These are phyloP conservation scores for Stegodyphus mimosarum DNA, from an alignment of 1,140 invertebrate species.

Conservation along the genomic window DNA sequence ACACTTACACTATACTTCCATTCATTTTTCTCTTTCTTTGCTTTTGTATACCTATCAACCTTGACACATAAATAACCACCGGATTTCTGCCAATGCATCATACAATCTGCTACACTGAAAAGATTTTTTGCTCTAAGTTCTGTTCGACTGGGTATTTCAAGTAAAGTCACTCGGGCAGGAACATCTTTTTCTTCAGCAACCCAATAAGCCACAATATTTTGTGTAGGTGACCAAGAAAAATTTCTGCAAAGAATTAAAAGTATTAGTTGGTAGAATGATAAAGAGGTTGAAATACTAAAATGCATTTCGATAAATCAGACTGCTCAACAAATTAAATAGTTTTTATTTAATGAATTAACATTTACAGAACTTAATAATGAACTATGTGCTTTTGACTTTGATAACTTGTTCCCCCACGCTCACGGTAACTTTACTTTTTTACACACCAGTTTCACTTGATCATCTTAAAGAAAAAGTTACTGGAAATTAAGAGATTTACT, in stretches of 20 bases:
- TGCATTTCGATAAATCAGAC: too few relatives aligned
- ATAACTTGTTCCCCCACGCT: too few relatives aligned
- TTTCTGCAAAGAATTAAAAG: slow-evolving; percentile 72
- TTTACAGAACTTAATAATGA: too few relatives aligned
- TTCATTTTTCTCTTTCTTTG: slow-evolving; percentile 87
- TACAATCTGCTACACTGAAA: slow-evolving; percentile 98
- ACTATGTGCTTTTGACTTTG: too few relatives aligned
- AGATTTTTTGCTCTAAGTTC: slow-evolving; percentile 97
- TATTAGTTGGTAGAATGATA: too few relatives aligned
- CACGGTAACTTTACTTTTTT: too few relatives aligned
- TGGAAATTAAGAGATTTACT: too few relatives aligned
- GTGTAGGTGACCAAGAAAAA: slow-evolving; percentile 97
- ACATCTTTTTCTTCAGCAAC: slow-evolving; percentile 95
- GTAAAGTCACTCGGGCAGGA: slow-evolving; percentile 71
- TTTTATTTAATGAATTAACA: too few relatives aligned
- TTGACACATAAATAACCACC: slow-evolving; percentile 98
- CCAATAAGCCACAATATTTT: slow-evolving; percentile 97
- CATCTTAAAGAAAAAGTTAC: too few relatives aligned
- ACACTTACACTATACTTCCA: slow-evolving; percentile 86
- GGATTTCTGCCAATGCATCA: slow-evolving; percentile 99
- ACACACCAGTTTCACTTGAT: too few relatives aligned
- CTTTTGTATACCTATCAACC: slow-evolving; percentile 96
- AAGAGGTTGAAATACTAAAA: too few relatives aligned
- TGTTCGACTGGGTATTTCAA: slow-evolving; percentile 75
- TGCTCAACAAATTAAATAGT: too few relatives aligned